Conservation (phyloP, 2,888 invertebrate species). For the Fragum whitleyi region DNA sequence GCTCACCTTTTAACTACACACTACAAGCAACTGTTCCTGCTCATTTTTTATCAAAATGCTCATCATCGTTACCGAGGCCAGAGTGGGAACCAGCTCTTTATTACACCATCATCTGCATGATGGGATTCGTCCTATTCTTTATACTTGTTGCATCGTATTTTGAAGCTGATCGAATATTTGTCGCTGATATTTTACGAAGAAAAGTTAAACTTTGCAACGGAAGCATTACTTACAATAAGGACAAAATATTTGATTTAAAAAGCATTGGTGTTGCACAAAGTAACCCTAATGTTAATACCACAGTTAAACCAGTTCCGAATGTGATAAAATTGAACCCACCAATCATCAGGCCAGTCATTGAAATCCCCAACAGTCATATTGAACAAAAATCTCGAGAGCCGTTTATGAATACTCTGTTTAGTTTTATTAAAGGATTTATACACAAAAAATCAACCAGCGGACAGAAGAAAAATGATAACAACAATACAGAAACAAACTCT, state of each 20-base stretch:
- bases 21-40: constrained; percentile 89
- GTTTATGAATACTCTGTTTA: constrained; percentile 60
- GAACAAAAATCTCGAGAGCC: constrained; percentile 68
- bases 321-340: constrained; percentile 41
- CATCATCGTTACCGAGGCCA: constrained; percentile 90
- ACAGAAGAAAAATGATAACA: constrained; percentile 57
- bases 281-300: constrained; percentile 35
- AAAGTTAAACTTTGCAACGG: constrained; percentile 76
- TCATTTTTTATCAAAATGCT: constrained; percentile 90
- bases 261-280: constrained; percentile 77
- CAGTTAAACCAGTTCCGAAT: constrained; percentile 31
- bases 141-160: constrained; percentile 90
- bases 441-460: constrained; percentile 48
- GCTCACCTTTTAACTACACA: constrained; percentile 88
- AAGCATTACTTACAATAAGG: constrained; percentile 88
- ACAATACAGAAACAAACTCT: constrained; percentile 56
- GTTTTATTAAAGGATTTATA: constrained; percentile 67
- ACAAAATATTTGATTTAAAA: constrained; percentile 85
- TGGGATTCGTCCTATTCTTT: constrained; percentile 88
- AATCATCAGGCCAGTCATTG: constrained; percentile 43
- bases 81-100: constrained; percentile 91
- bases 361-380: constrained; percentile 68
- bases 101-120: constrained; percentile 85
- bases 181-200: constrained; percentile 81
- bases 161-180: constrained; percentile 90